Evolutionary conservation across 2,113 vertebrate species (phyloP), one percentile per base, ranked within the genome.

Genomic region (Scatophagus argus): DNA sequence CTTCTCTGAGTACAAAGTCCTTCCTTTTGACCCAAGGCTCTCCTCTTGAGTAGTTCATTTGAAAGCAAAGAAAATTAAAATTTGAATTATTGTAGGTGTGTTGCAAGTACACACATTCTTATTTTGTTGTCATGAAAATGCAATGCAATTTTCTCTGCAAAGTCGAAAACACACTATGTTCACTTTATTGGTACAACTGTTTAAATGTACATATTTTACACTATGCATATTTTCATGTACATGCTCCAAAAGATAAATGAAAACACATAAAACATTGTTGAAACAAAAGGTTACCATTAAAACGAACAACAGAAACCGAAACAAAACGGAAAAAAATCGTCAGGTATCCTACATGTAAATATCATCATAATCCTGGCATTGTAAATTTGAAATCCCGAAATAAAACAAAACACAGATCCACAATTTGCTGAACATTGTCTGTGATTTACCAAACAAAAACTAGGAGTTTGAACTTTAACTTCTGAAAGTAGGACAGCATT

Each of bases 41-140:
- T 25, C 4, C 4, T 31, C 39, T 54, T 58, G 41, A 74, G n/a
- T 16, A 17, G 51, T 70, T 77, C 0, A 74, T 58, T 60, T 55
- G 10, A 76, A 69, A 81, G 36, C 16, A 74, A 79, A 31, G 0
- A 34, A 81, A 77, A 75, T 49, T 82, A 75, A 79, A 25, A 70
- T 23, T 21, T 64, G 11, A 41, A 65, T 41, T 25, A 9, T 8
- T 67, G 13, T 51, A 52, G 0, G 27, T 61, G 32, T 65, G 21
- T 59, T 64, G 47, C 67, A 38, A 17, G 36, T 51, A 17, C 69
- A 25, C 31, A 49, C 23, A 31, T 36, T 23, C 2, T 55, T 71
- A 56, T 29, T 32, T 25, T 56, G 54, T 7, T 58, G 10, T 41
- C 5, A 1, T 27, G 14, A 31, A 59, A 60, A 49, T 74, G 31